phyloP scores from a whole-genome alignment of 2,888 invertebrate genomes.

The Megalurothrips usitatus region DNA sequence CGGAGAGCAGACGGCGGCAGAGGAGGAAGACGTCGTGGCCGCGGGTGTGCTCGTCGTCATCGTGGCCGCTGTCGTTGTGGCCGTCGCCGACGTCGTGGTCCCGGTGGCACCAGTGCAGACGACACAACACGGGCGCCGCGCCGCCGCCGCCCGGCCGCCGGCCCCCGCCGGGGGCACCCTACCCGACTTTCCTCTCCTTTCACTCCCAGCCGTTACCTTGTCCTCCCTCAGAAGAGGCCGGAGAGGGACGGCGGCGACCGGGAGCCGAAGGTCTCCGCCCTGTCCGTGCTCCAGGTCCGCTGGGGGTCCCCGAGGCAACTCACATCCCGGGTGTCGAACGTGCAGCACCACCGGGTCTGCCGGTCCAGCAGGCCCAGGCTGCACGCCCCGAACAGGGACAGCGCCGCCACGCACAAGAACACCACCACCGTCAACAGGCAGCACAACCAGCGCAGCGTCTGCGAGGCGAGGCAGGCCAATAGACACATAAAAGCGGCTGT shows the following conservation, averaged over 20 bases:
- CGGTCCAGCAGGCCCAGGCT: background rate
- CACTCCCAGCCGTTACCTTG: background rate
- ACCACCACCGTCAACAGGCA: background rate
- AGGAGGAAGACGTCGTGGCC: too few relatives aligned
- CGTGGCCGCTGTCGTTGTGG: too few relatives aligned
- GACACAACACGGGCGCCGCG: too few relatives aligned
- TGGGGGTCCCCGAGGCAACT: background rate
- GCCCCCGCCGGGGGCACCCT: background rate
- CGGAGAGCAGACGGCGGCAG: background rate
- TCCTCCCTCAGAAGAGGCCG: background rate
- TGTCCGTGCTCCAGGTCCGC: background rate
- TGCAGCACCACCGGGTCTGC: background rate
- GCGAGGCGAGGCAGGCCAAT: background rate
- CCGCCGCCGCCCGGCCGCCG: background rate
- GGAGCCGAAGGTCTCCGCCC: too few relatives aligned
- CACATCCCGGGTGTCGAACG: background rate
- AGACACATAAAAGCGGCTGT: background rate
- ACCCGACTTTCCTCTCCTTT: background rate
- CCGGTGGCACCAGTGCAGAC: background rate
- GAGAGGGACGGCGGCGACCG: too few relatives aligned
- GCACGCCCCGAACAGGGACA: background rate
- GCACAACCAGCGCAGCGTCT: slow-evolving; percentile 8
- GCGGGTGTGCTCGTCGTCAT: too few relatives aligned
- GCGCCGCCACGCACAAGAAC: background rate
- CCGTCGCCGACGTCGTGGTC: too few relatives aligned